Evolutionary conservation across 2,113 vertebrate genomes (phyloP).

Genomic region (Athene noctua): DNA sequence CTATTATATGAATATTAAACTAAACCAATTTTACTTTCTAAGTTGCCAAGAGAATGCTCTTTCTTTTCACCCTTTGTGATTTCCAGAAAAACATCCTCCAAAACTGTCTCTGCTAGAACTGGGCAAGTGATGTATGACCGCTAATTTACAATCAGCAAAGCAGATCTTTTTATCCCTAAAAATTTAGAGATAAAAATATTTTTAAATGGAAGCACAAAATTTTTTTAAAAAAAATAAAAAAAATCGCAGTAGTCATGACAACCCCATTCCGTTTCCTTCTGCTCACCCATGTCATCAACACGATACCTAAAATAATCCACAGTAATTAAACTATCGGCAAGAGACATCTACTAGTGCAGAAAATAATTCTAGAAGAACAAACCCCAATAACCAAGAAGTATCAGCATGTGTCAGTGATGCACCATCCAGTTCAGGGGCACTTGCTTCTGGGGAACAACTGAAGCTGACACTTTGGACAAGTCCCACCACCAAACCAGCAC

Average conservation of each 20-base stretch:
- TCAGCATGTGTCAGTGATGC: background rate
- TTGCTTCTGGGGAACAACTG: background rate
- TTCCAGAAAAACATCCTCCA: background rate
- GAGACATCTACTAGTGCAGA: background rate
- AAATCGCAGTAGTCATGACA: constrained; percentile 50
- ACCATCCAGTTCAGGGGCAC: background rate
- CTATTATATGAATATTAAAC: background rate
- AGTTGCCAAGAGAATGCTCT: background rate
- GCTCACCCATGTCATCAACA: constrained; percentile 28
- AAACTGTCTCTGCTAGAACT: background rate
- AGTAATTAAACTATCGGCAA: background rate
- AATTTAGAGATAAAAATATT: background rate
- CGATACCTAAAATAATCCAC: constrained; percentile 29
- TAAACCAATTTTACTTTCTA: background rate
- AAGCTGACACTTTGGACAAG: background rate
- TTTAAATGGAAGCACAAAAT: background rate
- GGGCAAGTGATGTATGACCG: background rate
- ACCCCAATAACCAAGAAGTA: background rate
- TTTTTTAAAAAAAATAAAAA: background rate
- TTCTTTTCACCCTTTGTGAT: background rate
- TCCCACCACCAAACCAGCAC: background rate
- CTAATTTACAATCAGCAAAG: background rate
- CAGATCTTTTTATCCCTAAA: background rate
- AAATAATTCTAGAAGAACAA: background rate
- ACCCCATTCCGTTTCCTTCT: constrained; percentile 33